Conservation (phyloP, 2,888 invertebrate species). For the Folsomia candida region DNA sequence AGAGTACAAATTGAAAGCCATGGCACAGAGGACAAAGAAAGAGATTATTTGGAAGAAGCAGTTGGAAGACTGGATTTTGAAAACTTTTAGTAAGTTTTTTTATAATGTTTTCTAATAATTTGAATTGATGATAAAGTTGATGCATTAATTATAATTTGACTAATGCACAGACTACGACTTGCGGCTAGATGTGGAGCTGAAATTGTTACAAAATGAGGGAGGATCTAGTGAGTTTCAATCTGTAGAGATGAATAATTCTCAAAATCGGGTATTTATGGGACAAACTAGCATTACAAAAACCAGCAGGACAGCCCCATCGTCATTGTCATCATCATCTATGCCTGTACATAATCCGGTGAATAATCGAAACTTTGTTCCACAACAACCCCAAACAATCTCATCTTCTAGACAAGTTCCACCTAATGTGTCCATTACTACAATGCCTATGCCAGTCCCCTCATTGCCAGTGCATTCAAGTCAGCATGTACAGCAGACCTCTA, state of each 20-base stretch:
- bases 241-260: neutral
- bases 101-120: neutral
- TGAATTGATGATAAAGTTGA: neutral
- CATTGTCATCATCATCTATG: neutral
- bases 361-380: too few relatives aligned
- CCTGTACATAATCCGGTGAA: neutral
- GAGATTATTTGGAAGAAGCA: neutral
- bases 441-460: neutral
- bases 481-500: neutral
- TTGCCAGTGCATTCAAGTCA: neutral
- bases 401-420: neutral
- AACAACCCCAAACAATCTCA: too few relatives aligned
- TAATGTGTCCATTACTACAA: neutral
- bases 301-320: neutral
- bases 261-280: neutral
- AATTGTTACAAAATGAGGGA: neutral
- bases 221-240: too few relatives aligned
- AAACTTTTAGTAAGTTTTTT: neutral
- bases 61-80: neutral
- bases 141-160: too few relatives aligned
- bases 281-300: neutral
- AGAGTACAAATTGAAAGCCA: neutral
- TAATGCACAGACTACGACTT: constrained; percentile 8
- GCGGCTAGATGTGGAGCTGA: constrained; percentile 2
- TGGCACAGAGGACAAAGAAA: neutral